Base-by-base conservation (phyloP, 2,113 vertebrate species). In the Bufo bufo region DNA sequence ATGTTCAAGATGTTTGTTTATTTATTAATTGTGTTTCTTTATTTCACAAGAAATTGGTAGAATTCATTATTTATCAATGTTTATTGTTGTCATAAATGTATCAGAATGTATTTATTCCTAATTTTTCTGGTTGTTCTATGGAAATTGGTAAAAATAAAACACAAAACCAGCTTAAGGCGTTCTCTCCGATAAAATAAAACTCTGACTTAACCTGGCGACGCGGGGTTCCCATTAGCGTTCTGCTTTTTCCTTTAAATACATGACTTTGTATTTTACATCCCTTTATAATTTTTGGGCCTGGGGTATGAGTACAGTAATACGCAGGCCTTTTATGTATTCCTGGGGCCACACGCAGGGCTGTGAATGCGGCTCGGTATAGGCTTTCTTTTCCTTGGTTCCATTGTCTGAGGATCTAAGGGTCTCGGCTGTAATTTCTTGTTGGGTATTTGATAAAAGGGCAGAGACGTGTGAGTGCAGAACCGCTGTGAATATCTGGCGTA, bases 271-370 rank as follows among this genome's bases (percentile, higher is more conserved):
- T 19, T 45, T 8, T 17, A 1, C 78, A 45, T 20, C 45, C 47
- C 81, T 83, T 61, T 83, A 69, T 83, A 69, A 84, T 71, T 84
- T 84, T 23, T 14, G 49, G 47, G 12, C 63, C 52, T 19, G 82
- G 82, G 9, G 17, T 71, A 43, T 49, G 65, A 84, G 65, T 69
- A 33, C 49, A 71, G 49, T 84, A 72, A 16, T 69, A 71, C 63
- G 47, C 56, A 13, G 47, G 82, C 65, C 65, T 84, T 84, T 83
- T 83, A 83, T 83, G 78, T 11, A 45, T 23, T 61, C 17, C 61
- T 2, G 16, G 33, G 78, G 56, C 78, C 1, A 0, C 56, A n/a
- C 20, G 56, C 58, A 59, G 78, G 43, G 16, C 54, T 61, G 56
- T 81, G 56, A 81, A 61, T 54, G 78, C 56, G 2, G 54, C 78